Evolutionary conservation across 2,113 vertebrate species (phyloP).

Genomic region (Hippopotamus amphibius): DNA sequence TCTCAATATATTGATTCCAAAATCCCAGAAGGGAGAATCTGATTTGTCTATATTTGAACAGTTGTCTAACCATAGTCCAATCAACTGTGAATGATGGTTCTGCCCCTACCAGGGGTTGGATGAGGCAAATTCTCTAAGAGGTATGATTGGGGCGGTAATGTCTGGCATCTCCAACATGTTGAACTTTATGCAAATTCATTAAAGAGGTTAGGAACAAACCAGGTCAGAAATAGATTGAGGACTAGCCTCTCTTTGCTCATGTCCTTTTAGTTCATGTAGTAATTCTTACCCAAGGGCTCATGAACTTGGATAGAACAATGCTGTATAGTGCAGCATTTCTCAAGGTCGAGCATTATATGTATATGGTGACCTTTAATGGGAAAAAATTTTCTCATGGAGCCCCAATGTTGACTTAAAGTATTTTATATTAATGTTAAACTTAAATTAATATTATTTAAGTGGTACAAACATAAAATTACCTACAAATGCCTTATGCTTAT

Average conservation of each 20-base stretch:
- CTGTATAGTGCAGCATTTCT: not conserved
- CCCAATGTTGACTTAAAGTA: not conserved
- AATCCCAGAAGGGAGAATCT: not conserved
- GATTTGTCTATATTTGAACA: not conserved
- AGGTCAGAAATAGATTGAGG: not conserved
- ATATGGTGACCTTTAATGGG: not conserved
- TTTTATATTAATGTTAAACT: constrained; percentile 34
- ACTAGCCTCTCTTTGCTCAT: not conserved
- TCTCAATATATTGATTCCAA: not conserved
- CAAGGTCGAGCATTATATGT: not conserved
- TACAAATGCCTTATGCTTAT: constrained; percentile 1
- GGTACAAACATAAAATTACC: constrained; percentile 43
- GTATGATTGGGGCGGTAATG: not conserved
- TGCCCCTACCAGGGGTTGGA: not conserved
- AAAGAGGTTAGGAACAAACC: not conserved
- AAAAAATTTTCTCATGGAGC: not conserved
- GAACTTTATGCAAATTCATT: not conserved
- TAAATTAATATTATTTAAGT: constrained; percentile 61
- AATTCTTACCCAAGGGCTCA: not conserved
- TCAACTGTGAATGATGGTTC: not conserved
- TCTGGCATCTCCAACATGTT: not conserved
- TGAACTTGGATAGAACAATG: not conserved
- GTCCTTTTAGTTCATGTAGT: not conserved
- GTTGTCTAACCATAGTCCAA: not conserved
- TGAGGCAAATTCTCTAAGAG: not conserved